Evolutionary conservation across 2,797 vertebrate species (phyloP).

Genomic region (Betta splendens): DNA sequence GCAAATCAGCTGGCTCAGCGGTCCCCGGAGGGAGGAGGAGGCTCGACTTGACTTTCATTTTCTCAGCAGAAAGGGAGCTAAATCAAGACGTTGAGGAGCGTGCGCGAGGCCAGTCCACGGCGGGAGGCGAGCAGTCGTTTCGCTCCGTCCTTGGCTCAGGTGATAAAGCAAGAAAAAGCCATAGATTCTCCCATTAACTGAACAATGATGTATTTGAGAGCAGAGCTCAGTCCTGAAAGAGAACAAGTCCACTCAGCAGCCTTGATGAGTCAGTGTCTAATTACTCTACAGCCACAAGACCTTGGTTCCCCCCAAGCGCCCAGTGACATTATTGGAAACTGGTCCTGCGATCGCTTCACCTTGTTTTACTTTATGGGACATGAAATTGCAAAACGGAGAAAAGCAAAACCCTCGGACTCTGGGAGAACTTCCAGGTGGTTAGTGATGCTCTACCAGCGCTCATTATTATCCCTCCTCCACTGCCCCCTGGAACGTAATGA

Average conservation of each 20-base stretch:
- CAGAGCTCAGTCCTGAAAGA: slow-evolving; percentile 20
- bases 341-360: slow-evolving; percentile 58
- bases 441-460: slow-evolving; percentile 66
- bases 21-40: slow-evolving; percentile 21
- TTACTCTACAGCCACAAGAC: slow-evolving; percentile 53
- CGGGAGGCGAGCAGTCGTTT: slow-evolving; percentile 41
- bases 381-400: slow-evolving; percentile 70
- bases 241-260: slow-evolving; percentile 46
- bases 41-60: slow-evolving; percentile 34
- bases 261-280: slow-evolving; percentile 58
- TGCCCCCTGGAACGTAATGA: slow-evolving; percentile 19
- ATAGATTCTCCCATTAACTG: slow-evolving; percentile 35
- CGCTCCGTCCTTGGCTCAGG: slow-evolving; percentile 32
- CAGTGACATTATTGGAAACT: slow-evolving; percentile 61
- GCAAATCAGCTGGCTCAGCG: slow-evolving; percentile 12
- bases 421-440: slow-evolving; percentile 45
- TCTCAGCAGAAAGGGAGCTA: slow-evolving; percentile 17
- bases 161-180: slow-evolving; percentile 15
- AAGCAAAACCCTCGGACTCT: slow-evolving; percentile 31
- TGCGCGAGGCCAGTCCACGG: slow-evolving; percentile 6
- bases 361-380: slow-evolving; percentile 63
- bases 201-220: slow-evolving; percentile 34
- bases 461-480: slow-evolving; percentile 74
- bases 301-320: slow-evolving; percentile 43
- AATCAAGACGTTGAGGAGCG: slow-evolving; percentile 32